Percentiles rank a stretch among this genome's conserved stretches.
Evolutionary conservation across 2,888 invertebrate species (phyloP).

Genomic region (Sesamia inferens): DNA sequence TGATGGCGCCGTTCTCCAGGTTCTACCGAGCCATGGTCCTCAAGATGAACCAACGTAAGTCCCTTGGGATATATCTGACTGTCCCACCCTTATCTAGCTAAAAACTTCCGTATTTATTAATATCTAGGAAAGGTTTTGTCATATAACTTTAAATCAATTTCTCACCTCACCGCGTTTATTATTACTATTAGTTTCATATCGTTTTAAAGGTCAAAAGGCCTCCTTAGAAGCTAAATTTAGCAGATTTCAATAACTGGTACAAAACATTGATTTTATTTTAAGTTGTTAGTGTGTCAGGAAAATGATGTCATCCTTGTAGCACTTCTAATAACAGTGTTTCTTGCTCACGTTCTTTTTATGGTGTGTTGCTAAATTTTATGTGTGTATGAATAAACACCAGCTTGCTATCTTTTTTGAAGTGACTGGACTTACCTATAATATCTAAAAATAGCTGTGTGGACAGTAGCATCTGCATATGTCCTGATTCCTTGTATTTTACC

Average conservation of each 20-base stretch:
- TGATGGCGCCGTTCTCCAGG: constrained; percentile 85
- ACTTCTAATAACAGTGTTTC: constrained; percentile 9
- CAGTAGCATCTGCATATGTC: background rate
- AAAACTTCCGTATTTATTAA: no score
- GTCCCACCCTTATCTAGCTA: background rate
- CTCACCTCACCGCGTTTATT: constrained; percentile 6
- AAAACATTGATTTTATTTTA: constrained; percentile 30
- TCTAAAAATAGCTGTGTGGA: background rate
- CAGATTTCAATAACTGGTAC: background rate
- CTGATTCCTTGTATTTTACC: background rate
- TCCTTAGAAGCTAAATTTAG: constrained; percentile 15
- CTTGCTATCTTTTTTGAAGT: constrained; percentile 12
- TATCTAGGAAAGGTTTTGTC: background rate
- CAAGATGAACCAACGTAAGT: constrained; percentile 88
- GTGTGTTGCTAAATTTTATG: constrained; percentile 48
- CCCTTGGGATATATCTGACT: background rate
- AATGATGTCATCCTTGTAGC: constrained; percentile 45
- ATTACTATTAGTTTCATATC: background rate
- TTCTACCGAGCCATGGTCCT: constrained; percentile 87
- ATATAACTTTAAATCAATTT: constrained; percentile 1
- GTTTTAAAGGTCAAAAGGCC: background rate
- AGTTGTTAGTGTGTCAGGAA: constrained; percentile 30
- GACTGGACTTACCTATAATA: background rate
- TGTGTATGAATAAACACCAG: constrained; percentile 30
- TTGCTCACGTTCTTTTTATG: constrained; percentile 24